Evolutionary conservation across 2,888 invertebrate genomes (phyloP).

Genomic region (Calliphora vomitoria): DNA sequence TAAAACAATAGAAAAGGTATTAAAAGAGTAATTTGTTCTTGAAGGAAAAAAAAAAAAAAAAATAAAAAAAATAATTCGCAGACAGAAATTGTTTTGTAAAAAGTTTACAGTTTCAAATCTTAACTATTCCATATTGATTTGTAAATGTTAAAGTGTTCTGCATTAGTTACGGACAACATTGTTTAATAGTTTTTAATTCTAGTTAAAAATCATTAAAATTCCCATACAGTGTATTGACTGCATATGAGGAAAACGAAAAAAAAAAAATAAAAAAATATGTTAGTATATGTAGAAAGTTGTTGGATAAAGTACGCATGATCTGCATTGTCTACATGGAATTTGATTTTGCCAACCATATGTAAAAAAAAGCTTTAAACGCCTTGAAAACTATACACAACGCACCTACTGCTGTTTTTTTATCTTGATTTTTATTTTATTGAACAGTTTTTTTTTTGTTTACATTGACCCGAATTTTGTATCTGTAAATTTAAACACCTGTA

Average conservation of each 20-base stretch:
- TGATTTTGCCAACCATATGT: slow-evolving; percentile 47
- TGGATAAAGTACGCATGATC: slow-evolving; percentile 61
- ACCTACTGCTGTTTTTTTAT: slow-evolving; percentile 24
- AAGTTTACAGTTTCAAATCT: background rate
- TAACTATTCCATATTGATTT: slow-evolving; percentile 3
- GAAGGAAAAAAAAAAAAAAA: too few relatives aligned
- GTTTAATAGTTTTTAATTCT: background rate
- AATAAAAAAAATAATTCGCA: too few relatives aligned
- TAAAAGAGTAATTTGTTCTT: background rate
- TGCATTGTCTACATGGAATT: slow-evolving; percentile 45
- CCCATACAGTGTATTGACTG: slow-evolving; percentile 44
- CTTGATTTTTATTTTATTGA: slow-evolving; percentile 45
- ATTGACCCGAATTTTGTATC: slow-evolving; percentile 62
- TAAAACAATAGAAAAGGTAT: slow-evolving; percentile 50
- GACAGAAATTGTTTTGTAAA: too few relatives aligned
- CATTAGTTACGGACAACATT: background rate
- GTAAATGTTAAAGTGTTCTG: background rate
- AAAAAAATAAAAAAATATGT: slow-evolving; percentile 53
- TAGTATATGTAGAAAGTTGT: slow-evolving; percentile 49
- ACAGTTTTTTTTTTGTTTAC: slow-evolving; percentile 59
- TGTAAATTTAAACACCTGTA: slow-evolving; percentile 8
- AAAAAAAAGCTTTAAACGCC: slow-evolving; percentile 63
- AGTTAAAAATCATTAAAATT: slow-evolving; percentile 65
- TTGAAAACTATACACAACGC: slow-evolving; percentile 61
- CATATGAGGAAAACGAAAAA: background rate